A percentile compares a stretch with the other conserved stretches of the same genome.
phyloP scores from a whole-genome alignment of 2,888 invertebrate species.

The Drosophila neonasuta region DNA sequence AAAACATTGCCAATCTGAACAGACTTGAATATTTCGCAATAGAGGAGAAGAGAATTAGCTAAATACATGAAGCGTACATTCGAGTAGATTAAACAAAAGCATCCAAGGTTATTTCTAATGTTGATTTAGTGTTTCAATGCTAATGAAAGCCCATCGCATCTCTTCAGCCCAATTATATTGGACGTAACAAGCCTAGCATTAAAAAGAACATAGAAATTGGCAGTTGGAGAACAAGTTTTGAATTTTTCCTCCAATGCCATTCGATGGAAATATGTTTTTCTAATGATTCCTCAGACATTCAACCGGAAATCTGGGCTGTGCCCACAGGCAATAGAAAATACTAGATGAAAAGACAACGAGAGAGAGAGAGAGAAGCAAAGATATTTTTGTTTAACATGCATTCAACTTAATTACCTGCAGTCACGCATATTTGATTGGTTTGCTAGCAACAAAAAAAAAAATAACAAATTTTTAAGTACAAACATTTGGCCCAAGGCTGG shows the following conservation, averaged over 20 bases:
- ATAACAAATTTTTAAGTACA: conserved; percentile 16
- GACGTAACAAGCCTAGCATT: neutral
- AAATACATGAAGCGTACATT: neutral
- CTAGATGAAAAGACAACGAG: neutral
- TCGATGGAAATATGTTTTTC: conserved; percentile 17
- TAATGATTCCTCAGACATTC: conserved; percentile 28
- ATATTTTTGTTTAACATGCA: conserved; percentile 58
- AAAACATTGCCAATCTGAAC: conserved; percentile 23
- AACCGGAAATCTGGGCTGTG: conserved; percentile 58
- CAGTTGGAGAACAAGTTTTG: neutral
- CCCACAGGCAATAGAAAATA: conserved; percentile 13
- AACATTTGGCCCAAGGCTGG: conserved; percentile 50
- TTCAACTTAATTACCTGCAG: conserved; percentile 61
- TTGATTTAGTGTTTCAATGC: neutral
- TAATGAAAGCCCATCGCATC: no score
- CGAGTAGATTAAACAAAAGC: no score
- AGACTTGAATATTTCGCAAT: conserved; percentile 16
- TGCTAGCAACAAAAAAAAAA: conserved; percentile 17
- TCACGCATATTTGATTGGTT: conserved; percentile 72
- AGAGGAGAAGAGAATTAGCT: neutral
- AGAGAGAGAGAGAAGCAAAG: conserved; percentile 61
- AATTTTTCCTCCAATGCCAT: conserved; percentile 8
- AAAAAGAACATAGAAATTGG: neutral
- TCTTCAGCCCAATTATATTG: neutral
- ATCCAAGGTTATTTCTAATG: no score